phyloP scores from a whole-genome alignment of 2,888 invertebrate genomes.

The Campoletis raptor region DNA sequence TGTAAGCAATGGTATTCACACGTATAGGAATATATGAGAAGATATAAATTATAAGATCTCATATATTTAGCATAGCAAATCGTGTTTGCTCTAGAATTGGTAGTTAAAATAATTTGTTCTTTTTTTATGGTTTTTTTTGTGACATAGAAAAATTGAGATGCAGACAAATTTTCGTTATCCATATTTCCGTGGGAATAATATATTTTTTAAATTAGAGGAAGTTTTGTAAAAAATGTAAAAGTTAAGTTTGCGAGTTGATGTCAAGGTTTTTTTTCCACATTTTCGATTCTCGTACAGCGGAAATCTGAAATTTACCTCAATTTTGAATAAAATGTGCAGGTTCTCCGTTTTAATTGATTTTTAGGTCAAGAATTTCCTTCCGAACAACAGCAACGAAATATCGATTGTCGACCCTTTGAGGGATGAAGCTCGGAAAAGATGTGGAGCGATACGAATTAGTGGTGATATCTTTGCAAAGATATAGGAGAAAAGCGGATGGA shows the following conservation, averaged over 20 bases:
- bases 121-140: neutral
- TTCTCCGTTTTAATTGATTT: neutral
- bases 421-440: constrained; percentile 33
- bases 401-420: constrained; percentile 53
- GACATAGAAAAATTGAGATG: neutral
- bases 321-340: neutral
- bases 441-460: constrained; percentile 44
- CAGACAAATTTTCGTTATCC: too few relatives aligned
- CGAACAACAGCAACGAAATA: neutral
- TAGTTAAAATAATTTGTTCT: neutral
- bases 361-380: neutral
- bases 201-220: too few relatives aligned
- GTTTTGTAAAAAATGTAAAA: neutral
- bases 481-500: constrained; percentile 42
- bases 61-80: neutral
- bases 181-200: too few relatives aligned
- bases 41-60: neutral
- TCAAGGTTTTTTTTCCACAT: too few relatives aligned
- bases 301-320: neutral
- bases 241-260: neutral
- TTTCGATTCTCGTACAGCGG: neutral
- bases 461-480: constrained; percentile 41
- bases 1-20: constrained; percentile 1
- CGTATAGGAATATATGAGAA: constrained; percentile 2
- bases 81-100: neutral